Percentiles rank a stretch among this genome's conserved stretches.
phyloP scores from a whole-genome alignment of 2,113 vertebrate species.

The Syrrhaptes paradoxus region DNA sequence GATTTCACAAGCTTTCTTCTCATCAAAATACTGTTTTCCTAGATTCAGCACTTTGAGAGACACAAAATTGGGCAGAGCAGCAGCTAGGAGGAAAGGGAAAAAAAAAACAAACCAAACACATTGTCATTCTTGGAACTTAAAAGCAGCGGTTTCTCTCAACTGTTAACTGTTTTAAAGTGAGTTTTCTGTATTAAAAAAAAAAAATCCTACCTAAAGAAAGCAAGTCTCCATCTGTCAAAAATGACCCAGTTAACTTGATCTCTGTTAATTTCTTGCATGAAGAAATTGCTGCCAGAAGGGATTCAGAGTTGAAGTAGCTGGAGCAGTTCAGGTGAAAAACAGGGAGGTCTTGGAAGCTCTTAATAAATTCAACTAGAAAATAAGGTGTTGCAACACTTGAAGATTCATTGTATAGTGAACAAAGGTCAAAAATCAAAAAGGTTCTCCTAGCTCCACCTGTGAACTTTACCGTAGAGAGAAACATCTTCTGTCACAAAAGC shows the following conservation, averaged over 20 bases:
- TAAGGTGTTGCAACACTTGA: neutral
- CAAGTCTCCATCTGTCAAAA: neutral
- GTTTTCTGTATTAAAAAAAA: neutral
- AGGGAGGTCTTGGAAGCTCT: slow-evolving; percentile 32
- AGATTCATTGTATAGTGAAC: neutral
- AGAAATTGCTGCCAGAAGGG: slow-evolving; percentile 23
- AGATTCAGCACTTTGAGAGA: slow-evolving; percentile 49
- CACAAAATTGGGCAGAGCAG: slow-evolving; percentile 2
- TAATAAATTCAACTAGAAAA: slow-evolving; percentile 46
- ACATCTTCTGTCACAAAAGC: neutral
- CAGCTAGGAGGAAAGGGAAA: neutral
- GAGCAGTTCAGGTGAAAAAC: slow-evolving; percentile 33
- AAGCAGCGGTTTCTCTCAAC: neutral
- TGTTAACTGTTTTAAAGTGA: neutral
- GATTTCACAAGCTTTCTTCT: slow-evolving; percentile 8
- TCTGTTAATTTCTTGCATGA: slow-evolving; percentile 47
- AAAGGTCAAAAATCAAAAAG: neutral
- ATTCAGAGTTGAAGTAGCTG: neutral
- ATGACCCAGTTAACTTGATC: neutral
- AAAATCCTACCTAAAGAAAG: neutral
- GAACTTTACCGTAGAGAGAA: neutral
- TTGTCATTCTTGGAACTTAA: neutral
- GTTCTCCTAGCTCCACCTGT: neutral
- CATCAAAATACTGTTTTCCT: neutral
- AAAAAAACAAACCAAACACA: neutral